Conservation (phyloP, 37 sponge, comb jelly and placozoan species). For the Crambe crambe region DNA sequence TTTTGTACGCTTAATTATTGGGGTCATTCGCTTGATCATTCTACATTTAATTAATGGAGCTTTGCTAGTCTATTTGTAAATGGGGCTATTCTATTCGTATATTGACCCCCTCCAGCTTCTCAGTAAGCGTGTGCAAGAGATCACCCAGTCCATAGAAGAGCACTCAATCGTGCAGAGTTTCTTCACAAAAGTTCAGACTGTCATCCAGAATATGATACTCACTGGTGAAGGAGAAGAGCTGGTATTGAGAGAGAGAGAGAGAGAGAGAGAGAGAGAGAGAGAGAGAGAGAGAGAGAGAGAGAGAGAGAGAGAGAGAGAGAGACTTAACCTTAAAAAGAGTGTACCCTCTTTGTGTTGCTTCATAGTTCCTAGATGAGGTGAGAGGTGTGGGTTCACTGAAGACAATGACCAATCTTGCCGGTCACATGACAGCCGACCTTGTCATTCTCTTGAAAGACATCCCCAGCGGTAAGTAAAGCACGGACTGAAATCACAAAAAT, state of each 20-base stretch:
- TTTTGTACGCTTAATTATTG: too few species aligned
- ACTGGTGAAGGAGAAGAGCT: constrained; percentile 72
- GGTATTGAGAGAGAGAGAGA: constrained; percentile 38
- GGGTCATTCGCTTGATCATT: too few species aligned
- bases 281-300: too few species aligned
- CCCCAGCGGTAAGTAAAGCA: constrained; percentile 68
- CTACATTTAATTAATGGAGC: too few species aligned
- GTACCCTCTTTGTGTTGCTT: neutral
- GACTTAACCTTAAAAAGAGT: too few species aligned
- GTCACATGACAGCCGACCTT: constrained; percentile 72
- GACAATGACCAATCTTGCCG: constrained; percentile 78
- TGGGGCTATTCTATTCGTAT: neutral
- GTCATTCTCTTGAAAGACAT: constrained; percentile 72
- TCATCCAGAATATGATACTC: constrained; percentile 67
- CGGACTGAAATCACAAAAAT: neutral
- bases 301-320: too few species aligned
- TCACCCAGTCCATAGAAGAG: constrained; percentile 65
- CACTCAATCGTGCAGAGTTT: constrained; percentile 57
- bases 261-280: too few species aligned
- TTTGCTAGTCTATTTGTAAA: neutral
- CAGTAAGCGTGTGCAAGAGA: constrained; percentile 37
- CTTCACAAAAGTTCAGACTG: constrained; percentile 55
- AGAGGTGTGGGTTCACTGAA: constrained; percentile 80
- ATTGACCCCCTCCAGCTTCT: constrained; percentile 35
- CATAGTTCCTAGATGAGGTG: constrained; percentile 78